Conservation (phyloP, 2,113 vertebrate genomes). For the Tupaia chinensis region DNA sequence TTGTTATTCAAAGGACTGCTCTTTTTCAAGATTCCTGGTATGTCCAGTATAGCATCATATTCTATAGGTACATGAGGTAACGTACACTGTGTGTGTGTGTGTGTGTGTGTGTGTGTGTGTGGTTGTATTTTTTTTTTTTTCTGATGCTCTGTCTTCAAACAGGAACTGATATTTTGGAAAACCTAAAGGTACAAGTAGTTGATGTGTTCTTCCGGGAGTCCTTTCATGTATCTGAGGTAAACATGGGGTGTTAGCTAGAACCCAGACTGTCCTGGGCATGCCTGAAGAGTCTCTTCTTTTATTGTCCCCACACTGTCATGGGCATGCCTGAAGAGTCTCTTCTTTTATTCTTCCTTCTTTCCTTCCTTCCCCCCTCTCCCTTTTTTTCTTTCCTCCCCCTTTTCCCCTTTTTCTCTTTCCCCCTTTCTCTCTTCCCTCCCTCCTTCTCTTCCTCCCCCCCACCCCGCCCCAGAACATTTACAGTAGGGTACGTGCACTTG, state of each 20-base stretch:
- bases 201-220: neutral
- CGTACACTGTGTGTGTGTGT: neutral
- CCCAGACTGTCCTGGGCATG: neutral
- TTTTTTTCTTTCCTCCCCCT: no score
- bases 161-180: neutral
- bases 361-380: no score
- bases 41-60: neutral
- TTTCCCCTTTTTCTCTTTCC: no score
- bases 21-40: neutral
- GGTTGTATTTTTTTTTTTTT: neutral
- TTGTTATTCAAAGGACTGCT: neutral
- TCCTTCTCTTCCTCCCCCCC: no score
- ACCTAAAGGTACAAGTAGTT: neutral
- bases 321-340: no score
- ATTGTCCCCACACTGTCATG: no score
- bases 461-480: no score
- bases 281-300: neutral
- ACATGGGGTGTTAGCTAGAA: neutral
- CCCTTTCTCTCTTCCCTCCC: no score
- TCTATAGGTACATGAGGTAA: neutral
- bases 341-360: no score
- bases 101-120: neutral
- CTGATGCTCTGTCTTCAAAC: conserved; percentile 5
- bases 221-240: neutral
- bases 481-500: no score